Evolutionary conservation across 2,888 invertebrate genomes (phyloP).

Genomic region (Ischnus inquisitorius): DNA sequence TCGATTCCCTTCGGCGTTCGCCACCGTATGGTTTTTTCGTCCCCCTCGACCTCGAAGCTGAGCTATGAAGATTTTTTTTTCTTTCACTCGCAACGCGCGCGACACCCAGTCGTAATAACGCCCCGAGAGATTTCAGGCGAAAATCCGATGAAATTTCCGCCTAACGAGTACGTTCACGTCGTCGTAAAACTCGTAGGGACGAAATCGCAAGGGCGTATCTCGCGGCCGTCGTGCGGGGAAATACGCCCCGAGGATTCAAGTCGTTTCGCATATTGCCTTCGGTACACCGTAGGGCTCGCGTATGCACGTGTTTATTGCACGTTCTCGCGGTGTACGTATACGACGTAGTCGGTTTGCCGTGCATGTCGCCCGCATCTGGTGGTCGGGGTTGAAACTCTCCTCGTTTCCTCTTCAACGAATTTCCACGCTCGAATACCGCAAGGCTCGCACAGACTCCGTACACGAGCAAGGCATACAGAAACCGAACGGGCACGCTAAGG

Average conservation of each 20-base stretch:
- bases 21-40: neutral
- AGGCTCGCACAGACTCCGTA: neutral
- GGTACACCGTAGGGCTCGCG: neutral
- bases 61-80: slow-evolving; percentile 34
- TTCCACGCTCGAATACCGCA: neutral
- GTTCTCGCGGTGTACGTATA: no score
- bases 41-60: neutral
- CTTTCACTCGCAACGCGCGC: neutral
- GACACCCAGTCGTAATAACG: slow-evolving; percentile 28
- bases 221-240: neutral
- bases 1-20: slow-evolving; percentile 29
- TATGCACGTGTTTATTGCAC: neutral
- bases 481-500: neutral
- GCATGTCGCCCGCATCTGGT: neutral
- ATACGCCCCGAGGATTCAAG: neutral
- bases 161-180: slow-evolving; percentile 42
- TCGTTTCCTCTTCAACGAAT: slow-evolving; percentile 11
- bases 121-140: slow-evolving; percentile 24
- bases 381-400: slow-evolving; percentile 6
- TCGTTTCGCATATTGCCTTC: neutral
- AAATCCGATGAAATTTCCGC: slow-evolving; percentile 25
- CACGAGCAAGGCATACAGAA: neutral
- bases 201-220: neutral
- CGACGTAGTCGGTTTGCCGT: neutral
- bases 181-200: neutral